Base-by-base conservation (phyloP, 2,888 invertebrate species). In the Dryobotodes eremita region DNA sequence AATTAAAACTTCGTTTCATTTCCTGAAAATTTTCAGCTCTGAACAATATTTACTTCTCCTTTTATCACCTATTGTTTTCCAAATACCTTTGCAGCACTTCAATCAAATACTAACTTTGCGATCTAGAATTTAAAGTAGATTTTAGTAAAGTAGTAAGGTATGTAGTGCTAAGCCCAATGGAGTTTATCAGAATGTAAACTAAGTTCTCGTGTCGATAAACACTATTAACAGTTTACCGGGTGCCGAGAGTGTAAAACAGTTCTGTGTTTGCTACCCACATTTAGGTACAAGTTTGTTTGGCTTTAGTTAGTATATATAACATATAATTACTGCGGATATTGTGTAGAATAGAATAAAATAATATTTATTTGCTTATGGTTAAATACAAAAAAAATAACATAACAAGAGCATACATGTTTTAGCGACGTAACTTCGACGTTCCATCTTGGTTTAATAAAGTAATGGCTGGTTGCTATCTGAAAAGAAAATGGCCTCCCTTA, bases 11-110 rank as follows among this genome's bases (percentile, higher is more conserved):
- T 77, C 65, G 53, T 81, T 87, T 80, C 77, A 85, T 86, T 86
- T 88, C 84, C 82, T 82, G 85, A 88, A 87, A 86, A 77, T 81
- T 69, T 78, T 85, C 81, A 83, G 69, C 66, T 82, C 80, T 84
- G 70, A 77, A 75, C 79, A 76, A 80, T 82, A 89, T 89, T 83
- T 83, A 68, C 76, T 55, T 79, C 76, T 66, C 66, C 69, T 78
- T 87, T 91, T 90, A 91, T 86, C 85, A 88, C 83, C 88, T 68
- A 90, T 91, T 91, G 91, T 91, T 91, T 86, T 84, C 77, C 42
- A 82, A 77, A 79, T 61, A 85, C 53, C 62, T 50, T 31, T 20
- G 13, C 61, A 48, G 0, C 10, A 53, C 26, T 31, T 48, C 73
- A 77, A 66, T 80, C 36, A 50, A 84, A 75, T 65, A 15, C 10